Percentiles rank a stretch among this genome's conserved stretches.
These are phyloP conservation scores for Lasioglossum figueresi DNA, from an alignment of 2,888 invertebrate genomes.

Conservation along the genomic window DNA sequence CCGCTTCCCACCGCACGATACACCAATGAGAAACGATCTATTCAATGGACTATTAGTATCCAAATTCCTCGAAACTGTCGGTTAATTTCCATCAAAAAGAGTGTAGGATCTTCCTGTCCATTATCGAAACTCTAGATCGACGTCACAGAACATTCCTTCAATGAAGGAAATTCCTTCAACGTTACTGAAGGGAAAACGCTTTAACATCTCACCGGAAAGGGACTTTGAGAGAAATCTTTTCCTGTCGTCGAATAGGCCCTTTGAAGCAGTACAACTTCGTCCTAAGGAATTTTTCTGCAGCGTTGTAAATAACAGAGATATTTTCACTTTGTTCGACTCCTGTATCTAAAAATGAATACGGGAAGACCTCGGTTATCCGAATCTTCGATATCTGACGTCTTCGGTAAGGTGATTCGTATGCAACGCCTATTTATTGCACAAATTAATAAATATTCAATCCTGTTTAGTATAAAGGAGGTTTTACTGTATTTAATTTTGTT, in stretches of 20 bases:
- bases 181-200: not conserved
- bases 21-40: slow-evolving; percentile 28
- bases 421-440: not conserved
- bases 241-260: not conserved
- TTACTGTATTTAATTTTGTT: not conserved
- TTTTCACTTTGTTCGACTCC: not conserved
- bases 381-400: not conserved
- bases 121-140: not conserved
- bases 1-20: slow-evolving; percentile 35
- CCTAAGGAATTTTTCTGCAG: not conserved
- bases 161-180: not conserved
- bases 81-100: slow-evolving; percentile 19
- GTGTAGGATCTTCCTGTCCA: not conserved
- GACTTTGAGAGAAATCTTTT: not conserved
- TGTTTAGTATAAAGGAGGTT: not conserved
- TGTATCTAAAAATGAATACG: not conserved
- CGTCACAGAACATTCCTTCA: not conserved
- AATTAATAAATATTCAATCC: not conserved
- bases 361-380: not conserved
- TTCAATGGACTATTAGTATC: slow-evolving; percentile 29
- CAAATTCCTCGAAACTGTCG: slow-evolving; percentile 6
- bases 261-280: not conserved
- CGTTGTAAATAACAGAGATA: not conserved
- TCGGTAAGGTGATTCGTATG: too few species aligned
- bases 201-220: not conserved